Conservation (phyloP, 2,888 invertebrate genomes). For the Axea sp. region DNA sequence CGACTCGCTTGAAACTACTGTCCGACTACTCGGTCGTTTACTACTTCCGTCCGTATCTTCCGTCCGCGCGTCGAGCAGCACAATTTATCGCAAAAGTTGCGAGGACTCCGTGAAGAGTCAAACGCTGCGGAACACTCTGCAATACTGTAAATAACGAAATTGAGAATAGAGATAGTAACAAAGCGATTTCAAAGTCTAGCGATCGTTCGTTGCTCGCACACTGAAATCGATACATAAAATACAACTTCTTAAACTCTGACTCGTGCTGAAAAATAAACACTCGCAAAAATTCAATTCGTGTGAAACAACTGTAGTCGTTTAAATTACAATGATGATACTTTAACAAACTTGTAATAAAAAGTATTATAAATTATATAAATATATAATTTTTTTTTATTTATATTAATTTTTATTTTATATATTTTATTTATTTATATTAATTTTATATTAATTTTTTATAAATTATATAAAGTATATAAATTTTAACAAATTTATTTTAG, state of each 20-base stretch:
- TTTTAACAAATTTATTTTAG: too few relatives aligned
- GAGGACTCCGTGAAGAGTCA: slow-evolving; percentile 50
- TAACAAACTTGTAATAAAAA: too few relatives aligned
- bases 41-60: slow-evolving; percentile 55
- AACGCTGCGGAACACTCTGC: slow-evolving; percentile 53
- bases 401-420: too few relatives aligned
- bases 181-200: slow-evolving; percentile 49
- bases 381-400: too few relatives aligned
- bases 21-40: slow-evolving; percentile 45
- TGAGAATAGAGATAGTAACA: slow-evolving; percentile 54
- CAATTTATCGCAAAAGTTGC: slow-evolving; percentile 57
- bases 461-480: too few relatives aligned
- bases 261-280: slow-evolving; percentile 39
- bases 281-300: slow-evolving; percentile 32
- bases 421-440: too few relatives aligned
- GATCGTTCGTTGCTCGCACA: slow-evolving; percentile 28
- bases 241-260: slow-evolving; percentile 32
- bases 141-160: slow-evolving; percentile 58
- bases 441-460: too few relatives aligned
- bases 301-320: slow-evolving; percentile 26
- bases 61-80: slow-evolving; percentile 42
- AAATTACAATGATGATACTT: slow-evolving; percentile 32
- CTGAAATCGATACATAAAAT: slow-evolving; percentile 53
- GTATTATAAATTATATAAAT: too few relatives aligned
- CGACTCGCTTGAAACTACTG: slow-evolving; percentile 21